Conservation (phyloP, 1,140 invertebrate species). For the Drosophila rhopaloa region DNA sequence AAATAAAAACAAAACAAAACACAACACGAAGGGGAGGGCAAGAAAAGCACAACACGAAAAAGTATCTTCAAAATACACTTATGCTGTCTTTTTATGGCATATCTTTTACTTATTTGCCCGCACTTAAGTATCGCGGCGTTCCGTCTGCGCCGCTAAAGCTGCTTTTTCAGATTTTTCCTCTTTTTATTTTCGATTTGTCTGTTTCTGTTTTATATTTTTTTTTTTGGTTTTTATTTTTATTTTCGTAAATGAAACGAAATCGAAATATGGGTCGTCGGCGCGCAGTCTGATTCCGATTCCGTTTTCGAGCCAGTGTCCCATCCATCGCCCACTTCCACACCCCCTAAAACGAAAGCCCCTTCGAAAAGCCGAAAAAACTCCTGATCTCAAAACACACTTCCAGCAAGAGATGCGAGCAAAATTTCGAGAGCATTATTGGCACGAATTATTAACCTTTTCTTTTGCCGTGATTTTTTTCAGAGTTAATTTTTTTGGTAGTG, state of each 20-base stretch:
- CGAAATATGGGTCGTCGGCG: slow-evolving; percentile 77
- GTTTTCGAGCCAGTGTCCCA: slow-evolving; percentile 51
- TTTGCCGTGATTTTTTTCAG: slow-evolving; percentile 28
- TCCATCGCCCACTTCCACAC: slow-evolving; percentile 57
- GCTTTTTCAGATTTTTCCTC: slow-evolving; percentile 53
- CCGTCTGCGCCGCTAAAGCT: slow-evolving; percentile 55
- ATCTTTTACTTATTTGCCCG: slow-evolving; percentile 78
- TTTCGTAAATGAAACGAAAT: slow-evolving; percentile 77
- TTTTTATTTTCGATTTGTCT: slow-evolving; percentile 47
- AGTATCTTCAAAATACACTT: slow-evolving; percentile 77
- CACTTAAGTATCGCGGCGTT: slow-evolving; percentile 69
- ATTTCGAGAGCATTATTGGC: slow-evolving; percentile 59
- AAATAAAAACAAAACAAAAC: slow-evolving; percentile 43
- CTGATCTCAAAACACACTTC: slow-evolving; percentile 73
- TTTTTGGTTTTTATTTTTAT: slow-evolving; percentile 59
- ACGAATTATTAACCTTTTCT: slow-evolving; percentile 62
- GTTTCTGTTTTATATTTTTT: slow-evolving; percentile 33
- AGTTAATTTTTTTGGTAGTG: slow-evolving; percentile 24
- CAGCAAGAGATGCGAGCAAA: slow-evolving; percentile 58
- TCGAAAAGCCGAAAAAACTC: slow-evolving; percentile 17
- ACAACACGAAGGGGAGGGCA: slow-evolving; percentile 10
- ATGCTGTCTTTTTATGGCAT: slow-evolving; percentile 78
- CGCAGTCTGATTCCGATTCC: slow-evolving; percentile 52
- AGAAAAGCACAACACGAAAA: slow-evolving; percentile 50
- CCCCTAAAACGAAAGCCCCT: slow-evolving; percentile 20